Percentiles rank a stretch among this genome's conserved stretches.
Conservation (phyloP, 2,797 vertebrate species). For the Bradypus variegatus region DNA sequence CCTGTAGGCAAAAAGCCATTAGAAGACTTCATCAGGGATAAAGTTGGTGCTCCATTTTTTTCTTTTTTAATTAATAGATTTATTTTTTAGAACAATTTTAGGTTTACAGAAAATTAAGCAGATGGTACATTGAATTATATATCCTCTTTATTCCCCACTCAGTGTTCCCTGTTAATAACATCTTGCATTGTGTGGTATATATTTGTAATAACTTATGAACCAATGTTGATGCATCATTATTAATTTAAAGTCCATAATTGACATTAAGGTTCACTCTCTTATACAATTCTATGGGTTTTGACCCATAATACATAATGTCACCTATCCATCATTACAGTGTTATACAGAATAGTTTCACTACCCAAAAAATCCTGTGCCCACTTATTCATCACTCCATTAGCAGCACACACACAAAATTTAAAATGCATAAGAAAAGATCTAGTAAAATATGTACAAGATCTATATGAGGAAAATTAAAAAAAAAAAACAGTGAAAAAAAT, state of each 20-base stretch:
- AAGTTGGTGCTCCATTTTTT: background rate
- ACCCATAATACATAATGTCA: background rate
- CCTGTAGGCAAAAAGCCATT: background rate
- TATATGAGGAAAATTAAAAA: conserved; percentile 1
- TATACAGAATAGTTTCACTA: background rate
- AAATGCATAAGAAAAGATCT: background rate
- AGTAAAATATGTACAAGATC: conserved; percentile 1
- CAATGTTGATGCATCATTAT: background rate
- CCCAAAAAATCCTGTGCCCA: background rate
- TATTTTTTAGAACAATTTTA: background rate
- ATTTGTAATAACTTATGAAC: background rate
- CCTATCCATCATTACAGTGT: background rate
- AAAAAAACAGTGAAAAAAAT: background rate
- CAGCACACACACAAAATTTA: background rate
- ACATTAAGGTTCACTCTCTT: background rate
- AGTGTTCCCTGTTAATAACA: conserved; percentile 18
- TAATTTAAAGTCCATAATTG: background rate
- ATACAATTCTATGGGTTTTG: background rate
- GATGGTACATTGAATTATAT: background rate
- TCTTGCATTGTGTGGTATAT: background rate
- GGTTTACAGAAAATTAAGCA: background rate
- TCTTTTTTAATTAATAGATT: background rate
- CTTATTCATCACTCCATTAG: background rate
- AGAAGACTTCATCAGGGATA: background rate
- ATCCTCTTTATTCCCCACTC: background rate